These are phyloP conservation scores for Dendrocincla fuliginosa DNA, from an alignment of 2,797 vertebrate genomes.

Conservation along the genomic window DNA sequence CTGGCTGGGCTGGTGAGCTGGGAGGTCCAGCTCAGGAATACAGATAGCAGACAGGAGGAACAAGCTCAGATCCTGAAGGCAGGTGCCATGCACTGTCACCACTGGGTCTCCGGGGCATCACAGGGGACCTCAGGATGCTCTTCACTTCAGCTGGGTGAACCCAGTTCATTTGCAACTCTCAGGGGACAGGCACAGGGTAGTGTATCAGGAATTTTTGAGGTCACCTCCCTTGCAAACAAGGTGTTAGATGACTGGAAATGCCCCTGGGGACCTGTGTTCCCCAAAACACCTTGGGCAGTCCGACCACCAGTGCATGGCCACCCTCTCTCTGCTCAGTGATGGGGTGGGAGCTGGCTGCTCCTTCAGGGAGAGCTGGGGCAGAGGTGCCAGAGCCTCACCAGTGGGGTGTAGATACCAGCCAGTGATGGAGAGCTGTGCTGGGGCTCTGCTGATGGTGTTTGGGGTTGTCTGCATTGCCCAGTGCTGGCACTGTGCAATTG, in stretches of 20 bases:
- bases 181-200: accelerated
- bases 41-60: not conserved
- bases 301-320: accelerated
- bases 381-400: not conserved
- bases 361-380: not conserved
- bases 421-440: not conserved
- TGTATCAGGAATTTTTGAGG: not conserved
- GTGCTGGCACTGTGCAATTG: accelerated
- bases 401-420: not conserved
- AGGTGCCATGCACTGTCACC: not conserved
- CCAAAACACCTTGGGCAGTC: not conserved
- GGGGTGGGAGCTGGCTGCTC: not conserved
- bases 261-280: not conserved
- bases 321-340: not conserved
- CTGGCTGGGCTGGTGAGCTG: accelerated
- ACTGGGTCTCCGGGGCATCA: accelerated
- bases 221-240: not conserved
- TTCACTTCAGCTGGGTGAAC: not conserved
- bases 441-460: accelerated
- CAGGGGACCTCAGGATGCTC: not conserved
- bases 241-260: not conserved
- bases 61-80: not conserved
- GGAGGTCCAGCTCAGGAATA: not conserved
- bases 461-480: not conserved
- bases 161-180: not conserved